phyloP scores from a whole-genome alignment of 2,888 invertebrate species.

The Neoitamus cyanurus region DNA sequence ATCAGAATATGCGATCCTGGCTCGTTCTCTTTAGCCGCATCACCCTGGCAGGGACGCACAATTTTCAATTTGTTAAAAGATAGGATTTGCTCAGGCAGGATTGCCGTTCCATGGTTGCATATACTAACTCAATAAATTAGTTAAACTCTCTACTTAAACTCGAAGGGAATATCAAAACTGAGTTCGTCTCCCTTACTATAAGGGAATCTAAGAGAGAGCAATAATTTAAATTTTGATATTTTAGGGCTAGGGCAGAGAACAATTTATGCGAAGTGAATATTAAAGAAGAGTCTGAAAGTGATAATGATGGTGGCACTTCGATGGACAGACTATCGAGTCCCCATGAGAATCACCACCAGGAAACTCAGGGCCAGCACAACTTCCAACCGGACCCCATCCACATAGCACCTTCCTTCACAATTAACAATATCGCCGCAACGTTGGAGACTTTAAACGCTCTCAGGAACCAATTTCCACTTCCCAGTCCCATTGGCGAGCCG shows the following conservation, averaged over 20 bases:
- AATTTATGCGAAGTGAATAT: slow-evolving; percentile 47
- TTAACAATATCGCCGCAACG: slow-evolving; percentile 65
- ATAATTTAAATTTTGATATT: slow-evolving; percentile 9
- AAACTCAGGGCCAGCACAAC: slow-evolving; percentile 7
- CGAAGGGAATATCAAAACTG: too few species aligned
- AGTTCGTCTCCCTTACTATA: too few species aligned
- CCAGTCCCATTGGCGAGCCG: slow-evolving; percentile 23
- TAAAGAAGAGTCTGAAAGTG: slow-evolving; percentile 48
- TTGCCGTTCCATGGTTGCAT: too few species aligned
- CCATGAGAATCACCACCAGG: slow-evolving; percentile 48
- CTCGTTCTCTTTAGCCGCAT: too few species aligned
- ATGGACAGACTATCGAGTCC: slow-evolving; percentile 51
- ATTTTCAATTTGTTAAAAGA: too few species aligned
- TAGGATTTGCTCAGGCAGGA: too few species aligned
- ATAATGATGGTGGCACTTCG: slow-evolving; percentile 42
- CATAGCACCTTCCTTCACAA: slow-evolving; percentile 58
- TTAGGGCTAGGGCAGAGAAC: slow-evolving; percentile 57
- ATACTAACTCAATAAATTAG: too few species aligned
- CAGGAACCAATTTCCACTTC: slow-evolving; percentile 54
- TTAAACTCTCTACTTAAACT: too few species aligned
- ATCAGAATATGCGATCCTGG: too few species aligned
- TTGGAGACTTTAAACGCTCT: slow-evolving; percentile 64
- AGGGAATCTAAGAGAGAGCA: too few species aligned
- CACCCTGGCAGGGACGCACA: too few species aligned
- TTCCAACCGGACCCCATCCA: slow-evolving; percentile 57